Evolutionary conservation across 2,797 vertebrate genomes (phyloP).

Genomic region (Danio kyathit): DNA sequence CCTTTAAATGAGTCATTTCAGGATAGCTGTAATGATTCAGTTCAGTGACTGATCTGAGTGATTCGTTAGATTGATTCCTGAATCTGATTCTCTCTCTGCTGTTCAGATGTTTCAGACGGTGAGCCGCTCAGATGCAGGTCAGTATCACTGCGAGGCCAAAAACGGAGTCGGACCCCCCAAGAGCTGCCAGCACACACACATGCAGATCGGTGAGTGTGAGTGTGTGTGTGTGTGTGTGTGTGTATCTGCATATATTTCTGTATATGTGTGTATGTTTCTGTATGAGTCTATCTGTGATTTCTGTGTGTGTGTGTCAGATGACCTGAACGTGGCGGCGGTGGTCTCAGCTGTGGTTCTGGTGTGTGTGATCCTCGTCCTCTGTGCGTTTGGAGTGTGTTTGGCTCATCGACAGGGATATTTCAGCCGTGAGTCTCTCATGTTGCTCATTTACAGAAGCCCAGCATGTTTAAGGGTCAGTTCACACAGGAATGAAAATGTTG

Average conservation of each 20-base stretch:
- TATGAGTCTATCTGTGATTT: no score
- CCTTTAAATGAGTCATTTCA: no score
- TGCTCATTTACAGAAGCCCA: no score
- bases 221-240: slow-evolving; percentile 37
- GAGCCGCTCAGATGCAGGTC: slow-evolving; percentile 87
- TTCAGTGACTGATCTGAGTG: not conserved
- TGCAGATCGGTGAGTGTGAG: slow-evolving; percentile 86
- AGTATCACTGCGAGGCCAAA: slow-evolving; percentile 89
- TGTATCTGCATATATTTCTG: not conserved
- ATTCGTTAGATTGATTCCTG: not conserved
- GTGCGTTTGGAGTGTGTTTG: slow-evolving; percentile 85
- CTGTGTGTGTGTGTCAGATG: slow-evolving; percentile 78
- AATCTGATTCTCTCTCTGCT: not conserved
- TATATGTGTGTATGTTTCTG: no score
- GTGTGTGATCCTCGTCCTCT: slow-evolving; percentile 80
- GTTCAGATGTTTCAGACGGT: slow-evolving; percentile 88
- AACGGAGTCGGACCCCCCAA: slow-evolving; percentile 86
- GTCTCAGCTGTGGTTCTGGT: slow-evolving; percentile 82
- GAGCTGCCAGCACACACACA: slow-evolving; percentile 86
- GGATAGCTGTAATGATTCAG: no score
- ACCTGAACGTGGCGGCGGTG: slow-evolving; percentile 87
- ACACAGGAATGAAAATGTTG: no score
- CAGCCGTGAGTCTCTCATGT: slow-evolving; percentile 83
- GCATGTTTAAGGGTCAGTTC: no score
- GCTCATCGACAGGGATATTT: slow-evolving; percentile 92